Evolutionary conservation across 2,797 vertebrate species (phyloP).

Genomic region (Coendou prehensilis): DNA sequence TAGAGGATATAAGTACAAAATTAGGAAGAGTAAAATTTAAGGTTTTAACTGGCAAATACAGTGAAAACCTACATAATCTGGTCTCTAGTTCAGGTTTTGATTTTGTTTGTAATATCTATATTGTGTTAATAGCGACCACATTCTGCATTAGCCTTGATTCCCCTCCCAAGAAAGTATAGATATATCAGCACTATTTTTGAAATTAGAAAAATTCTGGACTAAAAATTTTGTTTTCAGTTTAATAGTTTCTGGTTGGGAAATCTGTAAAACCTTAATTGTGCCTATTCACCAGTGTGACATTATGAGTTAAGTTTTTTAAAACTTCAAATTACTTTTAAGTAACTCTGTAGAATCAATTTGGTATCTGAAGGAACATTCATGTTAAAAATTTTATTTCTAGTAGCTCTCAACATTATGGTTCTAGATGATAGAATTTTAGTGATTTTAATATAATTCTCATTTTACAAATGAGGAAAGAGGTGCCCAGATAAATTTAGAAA

Average conservation of each 20-base stretch:
- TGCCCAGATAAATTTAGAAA: background rate
- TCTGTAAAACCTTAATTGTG: slow-evolving; percentile 16
- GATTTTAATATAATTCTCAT: slow-evolving; percentile 18
- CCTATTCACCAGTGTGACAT: background rate
- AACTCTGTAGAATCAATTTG: background rate
- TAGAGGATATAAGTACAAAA: slow-evolving; percentile 4
- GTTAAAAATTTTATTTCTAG: slow-evolving; percentile 55
- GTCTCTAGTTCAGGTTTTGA: slow-evolving; percentile 12
- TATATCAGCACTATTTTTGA: slow-evolving; percentile 53
- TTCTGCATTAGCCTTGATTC: slow-evolving; percentile 51
- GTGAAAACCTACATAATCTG: slow-evolving; percentile 1
- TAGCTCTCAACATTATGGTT: background rate
- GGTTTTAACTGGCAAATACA: slow-evolving; percentile 49
- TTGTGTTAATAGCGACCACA: slow-evolving; percentile 48
- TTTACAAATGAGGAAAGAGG: slow-evolving; percentile 31
- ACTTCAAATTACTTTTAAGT: slow-evolving; percentile 36
- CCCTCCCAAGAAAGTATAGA: slow-evolving; percentile 4
- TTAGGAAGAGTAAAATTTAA: slow-evolving; percentile 56
- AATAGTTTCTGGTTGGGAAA: slow-evolving; percentile 44
- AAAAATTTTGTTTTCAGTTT: background rate
- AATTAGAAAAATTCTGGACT: slow-evolving; percentile 38
- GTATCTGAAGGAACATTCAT: slow-evolving; percentile 30
- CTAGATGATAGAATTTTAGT: background rate
- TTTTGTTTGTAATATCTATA: background rate
- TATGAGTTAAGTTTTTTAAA: background rate